Conservation (phyloP, 2,797 vertebrate genomes). For the Platalea minor region DNA sequence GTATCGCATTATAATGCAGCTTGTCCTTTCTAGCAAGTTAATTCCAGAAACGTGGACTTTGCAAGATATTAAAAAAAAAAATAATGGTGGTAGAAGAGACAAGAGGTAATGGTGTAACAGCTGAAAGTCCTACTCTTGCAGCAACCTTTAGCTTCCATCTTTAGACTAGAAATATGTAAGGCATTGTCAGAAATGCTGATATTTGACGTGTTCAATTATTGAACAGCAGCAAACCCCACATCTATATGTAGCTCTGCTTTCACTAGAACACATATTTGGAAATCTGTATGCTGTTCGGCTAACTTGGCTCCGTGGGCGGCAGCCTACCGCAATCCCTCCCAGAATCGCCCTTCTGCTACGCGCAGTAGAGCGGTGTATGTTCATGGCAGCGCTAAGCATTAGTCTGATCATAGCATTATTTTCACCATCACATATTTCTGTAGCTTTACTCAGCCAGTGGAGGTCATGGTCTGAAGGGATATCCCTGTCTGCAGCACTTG, state of each 20-base stretch:
- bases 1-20: not conserved
- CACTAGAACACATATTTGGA: fast-evolving
- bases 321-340: not conserved
- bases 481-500: not conserved
- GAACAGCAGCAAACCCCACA: not conserved
- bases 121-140: not conserved
- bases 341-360: not conserved
- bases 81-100: not conserved
- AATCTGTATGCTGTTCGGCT: fast-evolving
- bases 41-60: not conserved
- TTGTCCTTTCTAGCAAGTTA: not conserved
- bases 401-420: not conserved
- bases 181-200: not conserved
- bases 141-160: not conserved
- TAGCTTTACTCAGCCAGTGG: not conserved
- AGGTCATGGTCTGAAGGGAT: not conserved
- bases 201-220: not conserved
- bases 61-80: not conserved
- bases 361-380: not conserved
- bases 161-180: not conserved
- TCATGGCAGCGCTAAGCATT: not conserved
- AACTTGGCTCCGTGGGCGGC: not conserved
- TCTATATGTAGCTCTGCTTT: not conserved
- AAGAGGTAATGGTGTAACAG: not conserved
- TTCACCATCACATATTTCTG: not conserved